Base-by-base conservation (phyloP, 2,797 vertebrate genomes). In the Oryzias sinensis region DNA sequence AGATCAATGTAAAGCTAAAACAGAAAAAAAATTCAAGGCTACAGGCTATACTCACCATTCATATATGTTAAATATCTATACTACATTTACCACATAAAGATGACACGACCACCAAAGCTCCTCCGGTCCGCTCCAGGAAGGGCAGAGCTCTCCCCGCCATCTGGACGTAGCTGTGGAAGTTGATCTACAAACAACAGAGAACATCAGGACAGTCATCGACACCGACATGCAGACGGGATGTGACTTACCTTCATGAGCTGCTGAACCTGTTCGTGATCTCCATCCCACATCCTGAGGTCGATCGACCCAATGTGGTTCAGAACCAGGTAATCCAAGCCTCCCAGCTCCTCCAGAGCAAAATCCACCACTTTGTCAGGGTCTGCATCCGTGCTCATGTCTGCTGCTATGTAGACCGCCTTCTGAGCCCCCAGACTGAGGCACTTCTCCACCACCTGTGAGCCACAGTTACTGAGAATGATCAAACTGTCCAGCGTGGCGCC, bases 141-240 rank as follows among this genome's bases (percentile, higher is more conserved):
- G 92, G 84, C 59, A 96, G 74, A 53, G 93, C 93, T 74, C 77
- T 89, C 53, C 89, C 87, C 5, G 93, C 86, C 66, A 95, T 93
- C 44, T 94, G 88, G 53, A 93, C 59, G 1, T 95, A 97, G 75
- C 95, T 97, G 62, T 95, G 82, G 75, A 96, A 95, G 83, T 97
- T 97, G 48, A 94, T 93, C 96, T 96, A 81, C 62, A 71, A 14
- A 56, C 56, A 53, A 18, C 22, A 70, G 11, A 40, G 29, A 5
- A 37, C 9, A 53, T 69, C 13, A 73, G 33, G 17, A 22, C 14
- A 37, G 44, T 2, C 5, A 16, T 17, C 44, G 1, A 15, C 53
- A 33, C 15, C 14, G 25, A 33, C 6, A 25, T 2, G 56, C 4
- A 1, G 22, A 57, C 5, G 60, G 56, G 52, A 52, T 4, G 18